Evolutionary conservation across 2,888 invertebrate species (phyloP).

Genomic region (Acanthopleura granulata): DNA sequence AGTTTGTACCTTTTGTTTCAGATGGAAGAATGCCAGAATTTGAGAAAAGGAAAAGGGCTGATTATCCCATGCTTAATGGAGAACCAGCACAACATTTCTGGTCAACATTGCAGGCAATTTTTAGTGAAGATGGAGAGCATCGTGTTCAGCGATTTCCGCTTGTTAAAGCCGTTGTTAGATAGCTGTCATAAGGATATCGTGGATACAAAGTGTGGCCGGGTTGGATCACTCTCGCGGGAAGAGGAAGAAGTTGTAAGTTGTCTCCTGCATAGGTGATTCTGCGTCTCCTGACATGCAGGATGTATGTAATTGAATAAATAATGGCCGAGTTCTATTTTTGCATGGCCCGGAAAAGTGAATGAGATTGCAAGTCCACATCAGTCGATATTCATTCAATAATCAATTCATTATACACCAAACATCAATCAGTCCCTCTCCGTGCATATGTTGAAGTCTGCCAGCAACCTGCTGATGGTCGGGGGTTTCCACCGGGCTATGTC

Average conservation of each 20-base stretch:
- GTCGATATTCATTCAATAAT: no score
- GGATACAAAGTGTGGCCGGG: constrained; percentile 82
- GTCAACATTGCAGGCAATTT: constrained; percentile 74
- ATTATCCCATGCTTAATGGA: constrained; percentile 79
- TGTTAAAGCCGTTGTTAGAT: constrained; percentile 84
- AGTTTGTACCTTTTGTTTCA: constrained; percentile 28
- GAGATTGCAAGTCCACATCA: no score
- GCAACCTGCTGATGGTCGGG: no score
- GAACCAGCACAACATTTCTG: constrained; percentile 74
- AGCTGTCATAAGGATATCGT: constrained; percentile 84
- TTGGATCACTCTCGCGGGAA: constrained; percentile 67
- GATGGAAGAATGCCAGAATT: constrained; percentile 61
- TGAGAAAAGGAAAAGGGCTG: constrained; percentile 53
- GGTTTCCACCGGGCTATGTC: no score
- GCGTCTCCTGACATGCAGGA: neutral
- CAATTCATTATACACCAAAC: no score
- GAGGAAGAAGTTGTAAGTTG: neutral
- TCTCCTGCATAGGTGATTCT: neutral
- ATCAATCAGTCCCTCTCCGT: no score
- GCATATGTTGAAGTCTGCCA: no score
- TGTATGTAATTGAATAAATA: neutral
- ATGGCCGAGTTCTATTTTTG: no score
- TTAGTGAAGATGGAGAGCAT: constrained; percentile 75
- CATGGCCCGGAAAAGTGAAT: no score
- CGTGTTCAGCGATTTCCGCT: constrained; percentile 90